Percentiles rank a stretch among this genome's conserved stretches.
These are phyloP conservation scores for Hemiscyllium ocellatum DNA, from an alignment of 2,113 vertebrate genomes.

Conservation along the genomic window DNA sequence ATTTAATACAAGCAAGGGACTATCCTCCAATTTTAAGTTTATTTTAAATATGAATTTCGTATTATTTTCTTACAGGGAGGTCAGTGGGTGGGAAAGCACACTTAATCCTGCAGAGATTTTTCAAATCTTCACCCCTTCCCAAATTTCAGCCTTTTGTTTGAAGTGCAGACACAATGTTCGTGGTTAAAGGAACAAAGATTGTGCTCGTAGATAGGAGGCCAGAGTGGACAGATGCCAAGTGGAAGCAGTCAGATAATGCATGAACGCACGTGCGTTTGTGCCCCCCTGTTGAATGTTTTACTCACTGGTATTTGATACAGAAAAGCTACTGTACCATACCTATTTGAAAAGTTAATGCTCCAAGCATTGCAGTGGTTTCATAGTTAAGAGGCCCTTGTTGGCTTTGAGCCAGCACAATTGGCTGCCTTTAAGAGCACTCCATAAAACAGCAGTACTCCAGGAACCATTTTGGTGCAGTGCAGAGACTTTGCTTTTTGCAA, in stretches of 20 bases:
- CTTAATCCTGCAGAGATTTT: neutral
- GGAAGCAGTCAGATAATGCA: neutral
- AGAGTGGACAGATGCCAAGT: neutral
- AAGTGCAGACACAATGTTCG: neutral
- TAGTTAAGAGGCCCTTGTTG: slow-evolving; percentile 23
- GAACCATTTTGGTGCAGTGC: slow-evolving; percentile 13
- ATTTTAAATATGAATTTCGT: neutral
- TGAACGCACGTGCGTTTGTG: neutral
- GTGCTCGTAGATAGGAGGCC: neutral
- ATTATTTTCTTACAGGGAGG: neutral
- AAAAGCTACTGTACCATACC: neutral
- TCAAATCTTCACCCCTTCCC: neutral
- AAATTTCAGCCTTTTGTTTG: neutral
- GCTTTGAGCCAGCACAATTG: neutral
- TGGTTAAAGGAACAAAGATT: neutral
- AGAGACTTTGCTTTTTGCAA: slow-evolving; percentile 22
- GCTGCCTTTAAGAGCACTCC: slow-evolving; percentile 4
- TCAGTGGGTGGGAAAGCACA: neutral
- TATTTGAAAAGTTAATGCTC: slow-evolving; percentile 12
- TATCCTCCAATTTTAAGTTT: neutral
- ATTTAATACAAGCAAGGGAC: neutral
- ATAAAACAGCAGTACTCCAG: slow-evolving; percentile 29
- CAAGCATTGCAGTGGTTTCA: neutral
- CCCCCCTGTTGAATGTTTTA: neutral
- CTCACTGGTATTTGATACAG: too few species aligned